These are phyloP conservation scores for Ceratina calcarata DNA, from an alignment of 1,140 invertebrate genomes.

Conservation along the genomic window DNA sequence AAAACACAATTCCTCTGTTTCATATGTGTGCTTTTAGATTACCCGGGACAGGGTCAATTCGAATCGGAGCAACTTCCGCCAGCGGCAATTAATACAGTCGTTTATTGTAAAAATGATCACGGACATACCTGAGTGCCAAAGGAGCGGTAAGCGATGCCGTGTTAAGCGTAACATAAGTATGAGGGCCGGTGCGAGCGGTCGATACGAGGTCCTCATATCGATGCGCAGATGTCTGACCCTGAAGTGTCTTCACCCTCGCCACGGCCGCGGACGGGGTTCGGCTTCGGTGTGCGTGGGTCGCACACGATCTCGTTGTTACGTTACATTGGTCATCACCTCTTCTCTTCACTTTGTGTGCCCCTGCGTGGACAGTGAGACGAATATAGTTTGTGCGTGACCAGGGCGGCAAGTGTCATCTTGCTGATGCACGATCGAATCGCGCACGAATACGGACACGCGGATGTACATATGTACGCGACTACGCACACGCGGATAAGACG, in stretches of 20 bases:
- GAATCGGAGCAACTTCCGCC: slow-evolving; percentile 14
- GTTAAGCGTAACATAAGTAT: slow-evolving; percentile 70
- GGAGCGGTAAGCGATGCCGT: slow-evolving; percentile 12
- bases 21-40: too few relatives aligned
- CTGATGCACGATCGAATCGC: slow-evolving; percentile 45
- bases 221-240: slow-evolving; percentile 76
- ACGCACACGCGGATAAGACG: too few relatives aligned
- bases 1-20: too few relatives aligned
- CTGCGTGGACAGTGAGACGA: slow-evolving; percentile 60
- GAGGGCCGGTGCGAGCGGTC: slow-evolving; percentile 58
- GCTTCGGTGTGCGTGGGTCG: slow-evolving; percentile 29
- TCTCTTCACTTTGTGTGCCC: slow-evolving; percentile 13
- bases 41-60: background rate
- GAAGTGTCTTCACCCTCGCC: slow-evolving; percentile 68
- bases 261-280: background rate
- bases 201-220: slow-evolving; percentile 74
- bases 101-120: slow-evolving; percentile 51
- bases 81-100: slow-evolving; percentile 27
- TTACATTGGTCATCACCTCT: slow-evolving; percentile 4
- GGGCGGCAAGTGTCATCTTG: slow-evolving; percentile 64
- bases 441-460: background rate
- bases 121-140: slow-evolving; percentile 40
- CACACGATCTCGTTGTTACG: slow-evolving; percentile 29
- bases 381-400: slow-evolving; percentile 73
- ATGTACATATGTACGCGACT: too few relatives aligned